These are phyloP conservation scores for Todus mexicanus DNA, from an alignment of 2,797 vertebrate species.

Conservation along the genomic window DNA sequence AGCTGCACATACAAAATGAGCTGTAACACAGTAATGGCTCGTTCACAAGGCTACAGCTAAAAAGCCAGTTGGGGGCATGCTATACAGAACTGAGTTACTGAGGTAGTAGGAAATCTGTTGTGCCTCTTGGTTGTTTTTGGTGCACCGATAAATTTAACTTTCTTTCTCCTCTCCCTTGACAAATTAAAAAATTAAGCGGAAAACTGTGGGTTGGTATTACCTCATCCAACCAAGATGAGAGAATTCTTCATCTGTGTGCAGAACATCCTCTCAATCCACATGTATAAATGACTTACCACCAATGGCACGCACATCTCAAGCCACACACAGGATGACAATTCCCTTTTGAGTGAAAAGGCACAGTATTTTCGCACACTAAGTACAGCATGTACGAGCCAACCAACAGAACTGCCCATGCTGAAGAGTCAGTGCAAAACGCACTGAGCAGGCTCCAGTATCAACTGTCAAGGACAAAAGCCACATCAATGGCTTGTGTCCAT, in stretches of 20 bases:
- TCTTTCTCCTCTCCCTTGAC: not conserved
- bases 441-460: not conserved
- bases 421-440: not conserved
- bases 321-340: fast-evolving
- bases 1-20: too few species aligned
- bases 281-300: not conserved
- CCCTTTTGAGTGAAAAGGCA: not conserved
- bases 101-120: not conserved
- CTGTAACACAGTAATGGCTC: too few species aligned
- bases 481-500: not conserved
- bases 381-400: not conserved
- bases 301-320: fast-evolving
- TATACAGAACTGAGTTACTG: not conserved
- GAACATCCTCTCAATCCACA: not conserved
- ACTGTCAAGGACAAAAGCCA: not conserved
- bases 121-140: not conserved
- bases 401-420: not conserved
- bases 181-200: not conserved
- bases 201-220: not conserved
- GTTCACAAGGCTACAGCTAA: not conserved
- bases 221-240: not conserved
- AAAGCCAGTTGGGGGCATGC: not conserved
- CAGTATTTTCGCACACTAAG: not conserved
- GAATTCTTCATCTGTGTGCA: not conserved
- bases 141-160: not conserved